phyloP scores from a whole-genome alignment of 2,797 vertebrate species.

The Carcharodon carcharias region DNA sequence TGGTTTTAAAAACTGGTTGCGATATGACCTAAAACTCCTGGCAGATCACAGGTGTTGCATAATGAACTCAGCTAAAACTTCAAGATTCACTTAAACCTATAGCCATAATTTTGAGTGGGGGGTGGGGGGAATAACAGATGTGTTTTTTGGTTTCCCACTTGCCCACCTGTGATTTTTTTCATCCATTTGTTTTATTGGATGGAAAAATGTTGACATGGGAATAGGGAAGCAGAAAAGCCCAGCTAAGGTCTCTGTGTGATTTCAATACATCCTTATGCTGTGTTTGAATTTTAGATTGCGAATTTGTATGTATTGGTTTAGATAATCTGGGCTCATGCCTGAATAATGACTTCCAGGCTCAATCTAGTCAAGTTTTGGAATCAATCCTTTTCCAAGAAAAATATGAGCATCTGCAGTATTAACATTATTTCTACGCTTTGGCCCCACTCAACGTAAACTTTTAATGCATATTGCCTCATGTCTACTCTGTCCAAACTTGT shows the following conservation, averaged over 20 bases:
- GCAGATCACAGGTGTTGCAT: background rate
- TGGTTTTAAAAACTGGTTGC: constrained; percentile 44
- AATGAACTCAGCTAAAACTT: background rate
- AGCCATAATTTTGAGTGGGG: background rate
- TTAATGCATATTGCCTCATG: background rate
- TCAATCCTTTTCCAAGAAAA: background rate
- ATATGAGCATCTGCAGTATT: background rate
- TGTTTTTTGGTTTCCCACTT: background rate
- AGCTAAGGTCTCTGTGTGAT: background rate
- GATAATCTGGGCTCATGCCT: background rate
- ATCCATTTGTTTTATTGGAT: background rate
- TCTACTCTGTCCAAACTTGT: background rate
- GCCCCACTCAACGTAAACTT: background rate
- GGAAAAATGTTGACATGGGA: background rate
- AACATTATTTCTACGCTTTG: no score
- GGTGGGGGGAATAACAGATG: background rate
- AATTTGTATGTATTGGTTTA: background rate
- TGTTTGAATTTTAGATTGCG: background rate
- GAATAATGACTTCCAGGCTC: background rate
- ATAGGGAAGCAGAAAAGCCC: background rate
- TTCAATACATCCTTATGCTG: background rate
- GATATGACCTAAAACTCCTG: constrained; percentile 43
- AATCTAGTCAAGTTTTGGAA: background rate
- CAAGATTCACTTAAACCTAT: background rate
- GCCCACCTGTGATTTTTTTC: background rate